Evolutionary conservation across 2,888 invertebrate genomes (phyloP).

Genomic region (Philonicus albiceps): DNA sequence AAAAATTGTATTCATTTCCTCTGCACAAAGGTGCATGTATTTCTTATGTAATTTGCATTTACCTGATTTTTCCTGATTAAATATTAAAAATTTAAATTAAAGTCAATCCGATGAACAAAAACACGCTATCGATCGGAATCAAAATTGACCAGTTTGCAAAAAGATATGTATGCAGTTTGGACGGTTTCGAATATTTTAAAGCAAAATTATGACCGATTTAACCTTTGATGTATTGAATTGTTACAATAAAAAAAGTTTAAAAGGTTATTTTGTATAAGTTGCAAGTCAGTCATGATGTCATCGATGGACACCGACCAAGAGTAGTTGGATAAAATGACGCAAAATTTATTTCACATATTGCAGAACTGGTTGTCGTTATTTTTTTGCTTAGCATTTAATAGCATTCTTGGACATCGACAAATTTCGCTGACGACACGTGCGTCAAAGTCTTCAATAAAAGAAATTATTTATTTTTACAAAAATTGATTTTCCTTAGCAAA

Average conservation of each 20-base stretch:
- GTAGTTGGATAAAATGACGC: not conserved
- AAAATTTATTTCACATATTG: constrained; percentile 5
- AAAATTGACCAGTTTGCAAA: not conserved
- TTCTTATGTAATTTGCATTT: not conserved
- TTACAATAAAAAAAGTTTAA: not conserved
- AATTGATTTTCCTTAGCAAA: not conserved
- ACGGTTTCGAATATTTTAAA: not conserved
- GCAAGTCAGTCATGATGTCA: constrained; percentile 13
- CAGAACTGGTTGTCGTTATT: not conserved
- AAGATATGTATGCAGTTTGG: not conserved
- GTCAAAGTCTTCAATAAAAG: not conserved
- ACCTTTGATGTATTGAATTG: not conserved
- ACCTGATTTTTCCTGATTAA: not conserved
- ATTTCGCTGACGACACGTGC: not conserved
- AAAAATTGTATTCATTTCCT: not conserved
- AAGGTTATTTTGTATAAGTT: not conserved
- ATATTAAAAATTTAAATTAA: not conserved
- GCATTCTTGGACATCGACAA: not conserved
- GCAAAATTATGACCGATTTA: not conserved
- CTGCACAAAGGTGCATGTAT: not conserved
- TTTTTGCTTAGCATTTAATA: not conserved
- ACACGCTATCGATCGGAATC: not conserved
- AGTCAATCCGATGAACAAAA: not conserved
- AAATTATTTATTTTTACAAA: not conserved
- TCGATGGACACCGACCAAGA: not conserved